phyloP scores from a whole-genome alignment of 2,797 vertebrate species.

The Momotus momota region DNA sequence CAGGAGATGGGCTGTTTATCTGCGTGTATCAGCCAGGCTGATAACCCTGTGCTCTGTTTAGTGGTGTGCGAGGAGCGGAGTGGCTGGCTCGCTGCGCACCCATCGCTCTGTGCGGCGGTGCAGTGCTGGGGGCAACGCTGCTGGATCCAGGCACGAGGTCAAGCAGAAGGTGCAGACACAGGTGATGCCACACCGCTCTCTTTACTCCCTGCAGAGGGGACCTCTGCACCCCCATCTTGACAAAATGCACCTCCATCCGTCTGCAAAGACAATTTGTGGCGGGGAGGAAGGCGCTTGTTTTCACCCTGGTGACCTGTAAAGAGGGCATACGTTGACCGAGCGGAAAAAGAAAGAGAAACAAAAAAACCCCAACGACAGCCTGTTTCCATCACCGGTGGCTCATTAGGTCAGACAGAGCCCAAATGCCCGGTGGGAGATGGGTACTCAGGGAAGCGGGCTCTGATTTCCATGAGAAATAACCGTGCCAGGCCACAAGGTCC shows the following conservation, averaged over 20 bases:
- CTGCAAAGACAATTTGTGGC: rapidly evolving
- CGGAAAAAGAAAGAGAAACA: slow-evolving; percentile 29
- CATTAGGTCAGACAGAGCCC: background rate
- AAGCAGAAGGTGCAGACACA: background rate
- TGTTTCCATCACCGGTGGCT: background rate
- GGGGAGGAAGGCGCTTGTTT: background rate
- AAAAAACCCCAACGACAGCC: background rate
- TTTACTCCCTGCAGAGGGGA: rapidly evolving
- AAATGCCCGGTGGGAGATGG: rapidly evolving
- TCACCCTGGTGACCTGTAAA: background rate
- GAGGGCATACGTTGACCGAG: background rate
- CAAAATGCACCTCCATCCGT: rapidly evolving
- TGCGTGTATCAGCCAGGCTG: slow-evolving; percentile 83
- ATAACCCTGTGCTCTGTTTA: slow-evolving; percentile 86
- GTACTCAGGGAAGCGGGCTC: background rate
- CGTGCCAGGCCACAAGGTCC: rapidly evolving
- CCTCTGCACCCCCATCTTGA: rapidly evolving
- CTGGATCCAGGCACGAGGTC: rapidly evolving
- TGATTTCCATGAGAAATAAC: rapidly evolving
- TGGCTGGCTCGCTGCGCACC: slow-evolving; percentile 65
- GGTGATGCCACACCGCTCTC: rapidly evolving
- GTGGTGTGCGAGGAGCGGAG: slow-evolving; percentile 80
- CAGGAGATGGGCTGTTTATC: slow-evolving; percentile 79
- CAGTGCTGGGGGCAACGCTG: background rate
- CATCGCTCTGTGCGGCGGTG: background rate